These are phyloP conservation scores for Eulithis testata DNA, from an alignment of 2,888 invertebrate genomes.

Conservation along the genomic window DNA sequence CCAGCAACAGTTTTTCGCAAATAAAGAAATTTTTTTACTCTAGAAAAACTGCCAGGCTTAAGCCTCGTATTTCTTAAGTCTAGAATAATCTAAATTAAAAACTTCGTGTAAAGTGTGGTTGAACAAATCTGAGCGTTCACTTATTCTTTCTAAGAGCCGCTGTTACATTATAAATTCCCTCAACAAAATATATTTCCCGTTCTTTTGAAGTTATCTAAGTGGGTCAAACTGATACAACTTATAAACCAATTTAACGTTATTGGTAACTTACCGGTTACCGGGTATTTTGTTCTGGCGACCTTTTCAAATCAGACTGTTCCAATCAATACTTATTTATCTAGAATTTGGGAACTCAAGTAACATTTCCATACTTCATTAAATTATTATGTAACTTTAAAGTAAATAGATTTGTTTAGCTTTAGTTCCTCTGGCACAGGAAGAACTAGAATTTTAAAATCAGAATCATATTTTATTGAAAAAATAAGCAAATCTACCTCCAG, in stretches of 20 bases:
- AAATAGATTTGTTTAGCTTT: too few species aligned
- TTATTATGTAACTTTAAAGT: too few species aligned
- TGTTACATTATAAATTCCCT: constrained; percentile 21
- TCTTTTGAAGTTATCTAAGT: constrained; percentile 28
- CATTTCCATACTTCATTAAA: too few species aligned
- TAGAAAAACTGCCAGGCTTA: too few species aligned
- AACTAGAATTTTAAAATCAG: too few species aligned
- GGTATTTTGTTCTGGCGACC: neutral
- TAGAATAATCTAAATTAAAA: neutral
- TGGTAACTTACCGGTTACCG: constrained; percentile 8
- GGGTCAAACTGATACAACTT: constrained; percentile 29
- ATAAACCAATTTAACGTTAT: constrained; percentile 23
- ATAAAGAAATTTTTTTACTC: too few species aligned
- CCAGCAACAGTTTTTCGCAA: too few species aligned
- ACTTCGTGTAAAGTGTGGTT: neutral
- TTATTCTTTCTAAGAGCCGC: constrained; percentile 7
- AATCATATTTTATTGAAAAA: too few species aligned
- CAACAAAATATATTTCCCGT: constrained; percentile 18
- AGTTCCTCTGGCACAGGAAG: too few species aligned
- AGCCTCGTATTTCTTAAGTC: neutral
- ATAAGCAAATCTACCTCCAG: too few species aligned
- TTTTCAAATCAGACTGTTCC: neutral
- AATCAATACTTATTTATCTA: too few species aligned
- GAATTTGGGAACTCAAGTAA: too few species aligned
- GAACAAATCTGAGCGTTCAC: neutral